Base-by-base conservation (phyloP, 2,888 invertebrate genomes). In the Melanostoma mellinum region DNA sequence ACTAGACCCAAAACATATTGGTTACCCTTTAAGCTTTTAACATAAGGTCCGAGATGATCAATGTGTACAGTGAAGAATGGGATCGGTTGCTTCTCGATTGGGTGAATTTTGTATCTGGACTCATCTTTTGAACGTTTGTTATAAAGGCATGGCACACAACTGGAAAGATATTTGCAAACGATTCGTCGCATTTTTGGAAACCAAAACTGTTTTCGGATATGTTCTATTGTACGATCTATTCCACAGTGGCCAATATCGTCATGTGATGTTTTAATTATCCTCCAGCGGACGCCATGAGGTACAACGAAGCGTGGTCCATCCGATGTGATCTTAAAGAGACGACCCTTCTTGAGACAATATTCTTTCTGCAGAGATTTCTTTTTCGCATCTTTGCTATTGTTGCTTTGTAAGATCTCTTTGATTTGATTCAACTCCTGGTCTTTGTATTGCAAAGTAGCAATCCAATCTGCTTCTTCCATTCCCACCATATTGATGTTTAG, bases 131-230 rank as follows among this genome's bases (percentile, higher is more conserved):
- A 40, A 3, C 73, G 67, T 68, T 86, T 42, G 38, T 77, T 85
- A 30, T 80, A 78, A 3, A 80, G 55, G 53, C 84, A 84, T 32
- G 69, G 74, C 9, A 84, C 46, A 38, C 86, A 84, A 6, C 75
- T 71, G 50, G 35, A 48, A 0, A 86, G 32, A 33, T 84, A 84
- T 42, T 85, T 82, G n/a, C 46, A 10, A 6, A 85, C 80, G 10
- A 67, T 58, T 46, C 9, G 6, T 8, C 56, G 32, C 63, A 76
- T 60, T 53, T 44, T 56, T 8, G 80, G 85, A 55, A 87, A 86
- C 85, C 86, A 87, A 48, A 78, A 86, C n/a, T 61, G 61, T 61
- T 65, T 67, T 36, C 46, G 58, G 40, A 75, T 56, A n/a, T 58
- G 71, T 44, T 78, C 65, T 32, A 80, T 53, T 2, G 74, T 84